Evolutionary conservation across 2,113 vertebrate species (phyloP), one percentile per base, ranked within the genome.

Genomic region (Hippocampus comes): DNA sequence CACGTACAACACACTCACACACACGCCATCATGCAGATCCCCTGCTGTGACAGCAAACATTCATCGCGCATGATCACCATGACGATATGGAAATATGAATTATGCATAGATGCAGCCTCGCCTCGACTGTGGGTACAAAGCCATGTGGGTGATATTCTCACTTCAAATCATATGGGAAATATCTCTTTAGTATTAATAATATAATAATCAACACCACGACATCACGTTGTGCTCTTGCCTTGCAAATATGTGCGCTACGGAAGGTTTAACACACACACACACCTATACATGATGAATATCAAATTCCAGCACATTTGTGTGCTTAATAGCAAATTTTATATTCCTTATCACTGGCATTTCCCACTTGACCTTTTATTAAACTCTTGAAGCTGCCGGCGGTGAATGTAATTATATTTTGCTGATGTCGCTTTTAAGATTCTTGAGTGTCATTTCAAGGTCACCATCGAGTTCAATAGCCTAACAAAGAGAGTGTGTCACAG

Each of bases 51-150:
- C 79, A 88, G 88, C 86, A 90, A 89, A 89, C 86, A 87, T 84
- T 87, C 87, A 83, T 84, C 68, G 71, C 82, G 79, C 89, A 86
- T 86, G 85, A 91, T 91, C 87, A 88, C 86, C 88, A 88, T 89
- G 87, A 90, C 80, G 87, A 91, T 90, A 89, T 86, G 81, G 83
- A 87, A 89, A 85, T 86, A 90, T 91, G 89, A 89, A 91, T 91
- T 87, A 91, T 91, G 86, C 88, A 91, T 90, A 67, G 75, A 83
- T 75, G 65, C 80, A 82, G 80, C 81, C 78, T 84, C 70, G 79
- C 83, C 81, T 91, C 70, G 70, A 64, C 84, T 81, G 78, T 68
- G 83, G 87, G 79, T 88, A 87, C 86, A 89, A 89, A 89, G 86
- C 82, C 27, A 76, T 74, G 82, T 79, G 86, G 86, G 79, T 87